Percentiles rank a stretch among this genome's conserved stretches.
Conservation (phyloP, 2,797 vertebrate genomes). For the Adrianichthys oophorus region DNA sequence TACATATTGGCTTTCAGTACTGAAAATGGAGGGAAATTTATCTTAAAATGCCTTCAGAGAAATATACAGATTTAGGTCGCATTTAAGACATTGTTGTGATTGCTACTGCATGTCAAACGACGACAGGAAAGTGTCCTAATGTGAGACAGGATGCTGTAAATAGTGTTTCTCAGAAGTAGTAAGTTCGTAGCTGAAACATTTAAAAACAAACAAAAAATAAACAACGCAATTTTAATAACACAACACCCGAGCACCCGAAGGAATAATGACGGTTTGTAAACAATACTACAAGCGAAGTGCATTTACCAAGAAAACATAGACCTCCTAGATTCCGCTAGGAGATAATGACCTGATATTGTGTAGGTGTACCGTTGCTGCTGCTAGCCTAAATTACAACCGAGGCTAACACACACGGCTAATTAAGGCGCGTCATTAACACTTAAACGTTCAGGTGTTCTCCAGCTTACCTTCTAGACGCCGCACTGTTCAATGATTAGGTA, state of each 20-base stretch:
- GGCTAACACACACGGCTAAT: conserved; percentile 48
- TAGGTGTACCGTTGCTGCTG: conserved; percentile 58
- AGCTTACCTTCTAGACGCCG: conserved; percentile 52
- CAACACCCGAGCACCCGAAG: neutral
- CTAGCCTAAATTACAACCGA: conserved; percentile 48
- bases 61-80: no score
- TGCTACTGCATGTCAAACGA: no score
- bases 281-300: neutral
- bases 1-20: no score
- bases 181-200: no score
- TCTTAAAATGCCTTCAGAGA: no score
- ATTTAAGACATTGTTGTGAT: no score
- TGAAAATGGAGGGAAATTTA: no score
- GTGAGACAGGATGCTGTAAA: no score
- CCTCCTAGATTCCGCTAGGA: conserved; percentile 1
- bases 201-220: neutral
- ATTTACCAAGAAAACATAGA: neutral
- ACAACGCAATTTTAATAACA: conserved; percentile 30
- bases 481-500: conserved; percentile 12
- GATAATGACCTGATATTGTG: conserved; percentile 38
- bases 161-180: no score
- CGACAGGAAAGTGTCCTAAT: no score
- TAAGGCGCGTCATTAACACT: conserved; percentile 22
- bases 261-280: neutral
- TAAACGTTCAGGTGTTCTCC: conserved; percentile 9